Conservation (phyloP, 2,888 invertebrate genomes). For the Pseudanteris insignis region DNA sequence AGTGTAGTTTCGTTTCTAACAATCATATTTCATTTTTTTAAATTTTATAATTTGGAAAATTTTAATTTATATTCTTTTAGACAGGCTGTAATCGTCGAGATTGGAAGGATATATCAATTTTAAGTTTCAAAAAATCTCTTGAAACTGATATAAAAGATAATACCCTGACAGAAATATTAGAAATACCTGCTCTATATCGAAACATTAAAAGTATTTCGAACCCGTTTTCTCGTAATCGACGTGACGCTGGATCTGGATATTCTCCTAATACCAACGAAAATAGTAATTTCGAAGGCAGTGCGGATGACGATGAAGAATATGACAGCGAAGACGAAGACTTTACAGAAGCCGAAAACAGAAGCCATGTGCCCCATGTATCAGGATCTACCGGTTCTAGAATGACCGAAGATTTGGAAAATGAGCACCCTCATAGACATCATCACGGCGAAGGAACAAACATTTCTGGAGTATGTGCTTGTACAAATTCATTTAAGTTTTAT, state of each 20-base stretch:
- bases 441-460: slow-evolving; percentile 62
- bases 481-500: too few relatives aligned
- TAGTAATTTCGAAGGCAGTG: slow-evolving; percentile 50
- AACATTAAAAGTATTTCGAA: slow-evolving; percentile 67
- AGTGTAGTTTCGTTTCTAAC: neutral
- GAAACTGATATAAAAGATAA: slow-evolving; percentile 73
- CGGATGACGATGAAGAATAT: slow-evolving; percentile 60
- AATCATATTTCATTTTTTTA: too few relatives aligned
- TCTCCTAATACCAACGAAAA: slow-evolving; percentile 56
- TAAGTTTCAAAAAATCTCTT: slow-evolving; percentile 53
- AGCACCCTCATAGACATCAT: slow-evolving; percentile 66
- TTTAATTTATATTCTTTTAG: too few relatives aligned
- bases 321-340: slow-evolving; percentile 59
- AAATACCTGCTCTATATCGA: slow-evolving; percentile 79
- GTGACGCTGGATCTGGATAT: slow-evolving; percentile 62
- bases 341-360: too few relatives aligned
- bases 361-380: slow-evolving; percentile 21
- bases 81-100: slow-evolving; percentile 81
- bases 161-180: slow-evolving; percentile 74
- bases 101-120: slow-evolving; percentile 70
- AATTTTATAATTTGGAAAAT: too few relatives aligned
- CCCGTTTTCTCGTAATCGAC: slow-evolving; percentile 55
- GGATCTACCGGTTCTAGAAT: slow-evolving; percentile 40
- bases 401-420: slow-evolving; percentile 41
- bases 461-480: slow-evolving; percentile 31